Evolutionary conservation across 2,888 invertebrate species (phyloP).

Genomic region (Dryobotodes eremita): DNA sequence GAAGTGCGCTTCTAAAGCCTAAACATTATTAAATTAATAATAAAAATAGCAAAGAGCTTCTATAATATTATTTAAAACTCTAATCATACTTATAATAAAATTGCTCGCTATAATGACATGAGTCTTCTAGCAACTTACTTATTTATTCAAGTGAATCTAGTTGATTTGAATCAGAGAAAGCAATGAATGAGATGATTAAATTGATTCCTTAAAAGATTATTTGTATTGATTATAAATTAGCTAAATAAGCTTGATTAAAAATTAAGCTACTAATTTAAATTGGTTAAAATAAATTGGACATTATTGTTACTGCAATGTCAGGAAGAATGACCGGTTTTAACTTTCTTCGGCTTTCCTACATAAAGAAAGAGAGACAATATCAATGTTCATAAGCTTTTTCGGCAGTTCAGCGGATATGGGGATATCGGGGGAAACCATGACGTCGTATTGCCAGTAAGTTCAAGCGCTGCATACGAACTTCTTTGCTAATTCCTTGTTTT

Average conservation of each 20-base stretch:
- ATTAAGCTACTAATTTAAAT: constrained; percentile 6
- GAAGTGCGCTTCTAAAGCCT: neutral
- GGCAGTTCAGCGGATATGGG: constrained; percentile 6
- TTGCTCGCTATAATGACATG: constrained; percentile 1
- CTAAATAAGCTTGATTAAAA: constrained; percentile 26
- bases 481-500: constrained; percentile 4
- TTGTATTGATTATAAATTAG: neutral
- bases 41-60: neutral
- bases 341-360: neutral
- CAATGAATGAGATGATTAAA: constrained; percentile 32
- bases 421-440: constrained; percentile 32
- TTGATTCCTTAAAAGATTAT: neutral
- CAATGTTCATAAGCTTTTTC: constrained; percentile 34
- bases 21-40: neutral
- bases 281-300: no score
- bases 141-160: neutral
- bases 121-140: constrained; percentile 1
- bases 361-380: neutral
- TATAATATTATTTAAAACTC: neutral
- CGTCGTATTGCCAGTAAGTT: constrained; percentile 9
- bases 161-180: constrained; percentile 23
- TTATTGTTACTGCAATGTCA: neutral
- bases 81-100: constrained; percentile 12
- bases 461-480: constrained; percentile 13
- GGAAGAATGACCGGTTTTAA: neutral